Conservation (phyloP, 2,113 vertebrate genomes). For the Forbesichthys papilliferus region DNA sequence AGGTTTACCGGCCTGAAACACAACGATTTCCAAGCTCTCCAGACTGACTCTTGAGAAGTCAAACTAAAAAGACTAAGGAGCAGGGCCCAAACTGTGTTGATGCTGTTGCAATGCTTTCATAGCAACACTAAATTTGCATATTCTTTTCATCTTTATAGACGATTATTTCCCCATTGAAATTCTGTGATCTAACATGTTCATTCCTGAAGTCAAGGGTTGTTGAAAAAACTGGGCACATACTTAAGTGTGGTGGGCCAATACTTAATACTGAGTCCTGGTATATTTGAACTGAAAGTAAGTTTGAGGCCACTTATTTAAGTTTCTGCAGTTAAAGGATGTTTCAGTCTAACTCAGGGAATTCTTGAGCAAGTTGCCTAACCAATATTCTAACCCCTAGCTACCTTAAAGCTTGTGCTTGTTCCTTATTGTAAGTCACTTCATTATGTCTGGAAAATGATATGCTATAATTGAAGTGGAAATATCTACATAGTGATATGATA, state of each 20-base stretch:
- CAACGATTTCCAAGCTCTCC: too few species aligned
- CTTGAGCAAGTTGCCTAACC: not conserved
- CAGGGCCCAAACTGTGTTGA: conserved; percentile 1
- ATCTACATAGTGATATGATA: too few species aligned
- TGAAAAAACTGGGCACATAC: not conserved
- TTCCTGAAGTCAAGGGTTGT: not conserved
- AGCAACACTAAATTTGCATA: conserved; percentile 25
- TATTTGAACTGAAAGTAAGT: not conserved
- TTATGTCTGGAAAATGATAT: not conserved
- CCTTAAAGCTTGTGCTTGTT: not conserved
- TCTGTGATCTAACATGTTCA: not conserved
- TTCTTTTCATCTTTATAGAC: conserved; percentile 1
- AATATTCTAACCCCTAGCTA: not conserved
- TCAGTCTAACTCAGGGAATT: not conserved
- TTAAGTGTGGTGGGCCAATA: not conserved
- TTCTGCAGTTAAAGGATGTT: not conserved
- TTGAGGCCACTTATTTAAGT: not conserved
- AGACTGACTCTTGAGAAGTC: too few species aligned
- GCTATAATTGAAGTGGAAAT: not conserved
- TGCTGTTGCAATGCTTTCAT: conserved; percentile 11
- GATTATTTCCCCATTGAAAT: not conserved
- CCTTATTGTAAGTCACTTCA: not conserved
- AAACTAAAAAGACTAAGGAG: too few species aligned
- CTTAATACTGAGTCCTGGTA: not conserved
- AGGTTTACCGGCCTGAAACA: too few species aligned